Base-by-base conservation (phyloP, 2,797 vertebrate genomes). In the Fratercula arctica region DNA sequence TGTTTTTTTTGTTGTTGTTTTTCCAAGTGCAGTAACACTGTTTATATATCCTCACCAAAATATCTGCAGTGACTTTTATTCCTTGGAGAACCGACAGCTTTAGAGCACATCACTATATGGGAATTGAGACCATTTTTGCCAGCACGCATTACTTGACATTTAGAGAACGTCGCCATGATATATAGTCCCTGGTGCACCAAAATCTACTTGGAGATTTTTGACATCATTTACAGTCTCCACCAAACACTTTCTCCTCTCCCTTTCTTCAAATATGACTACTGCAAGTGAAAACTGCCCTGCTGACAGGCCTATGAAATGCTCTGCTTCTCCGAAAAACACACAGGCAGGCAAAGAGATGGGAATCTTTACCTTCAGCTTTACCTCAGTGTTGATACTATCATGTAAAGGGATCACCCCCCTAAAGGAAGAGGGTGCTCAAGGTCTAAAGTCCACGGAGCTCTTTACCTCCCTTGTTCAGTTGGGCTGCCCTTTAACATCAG, bases 61-160 rank as follows among this genome's bases (percentile, higher is more conserved):
- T 43, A 91, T 24, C 81, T 39, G 51, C 33, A 78, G 59, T 78
- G 79, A 94, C 73, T 95, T 74, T 59, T 88, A 84, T 63, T 91
- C 87, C 82, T 85, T 48, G 26, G 82, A 94, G 94, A 85, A 13
- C 59, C 64, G 33, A 61, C 68, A 85, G 75, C 46, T 92, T 75
- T 81, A 83, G 75, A 92, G 81, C 53, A 72, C 75, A 90, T 89
- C 41, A 23, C 54, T 89, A 16, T 45, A 12, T 54, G 33, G 66
- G 69, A 94, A 79, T 92, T 94, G 25, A 91, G 79, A 75, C 79
- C 89, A 35, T 48, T 95, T 93, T 92, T 93, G 61, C 76, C 82
- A 92, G 51, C 59, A 80, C 0, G 2, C 56, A 66, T 84, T 76
- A 69, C 84, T 60, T 91, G 94, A 94, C 92, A 89, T 95, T 96